phyloP scores from a whole-genome alignment of 2,888 invertebrate genomes.

The Cerastis rubricosa region DNA sequence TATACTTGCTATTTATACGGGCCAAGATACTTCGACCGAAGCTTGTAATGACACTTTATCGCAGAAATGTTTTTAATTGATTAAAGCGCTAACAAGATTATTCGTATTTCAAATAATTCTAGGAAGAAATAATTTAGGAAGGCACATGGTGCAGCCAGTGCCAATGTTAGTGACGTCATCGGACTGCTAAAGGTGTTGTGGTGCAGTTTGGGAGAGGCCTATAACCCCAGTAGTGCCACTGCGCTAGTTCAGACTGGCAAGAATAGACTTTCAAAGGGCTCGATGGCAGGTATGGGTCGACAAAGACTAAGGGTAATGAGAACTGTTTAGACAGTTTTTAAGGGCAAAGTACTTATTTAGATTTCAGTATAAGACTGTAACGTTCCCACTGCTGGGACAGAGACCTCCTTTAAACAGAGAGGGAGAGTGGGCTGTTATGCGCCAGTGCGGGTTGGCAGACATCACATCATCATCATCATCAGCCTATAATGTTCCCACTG shows the following conservation, averaged over 20 bases:
- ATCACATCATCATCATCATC: too few species aligned
- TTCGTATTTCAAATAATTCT: neutral
- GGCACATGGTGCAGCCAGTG: neutral
- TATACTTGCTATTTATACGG: neutral
- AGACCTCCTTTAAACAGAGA: too few species aligned
- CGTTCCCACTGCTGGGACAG: too few species aligned
- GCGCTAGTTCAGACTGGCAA: neutral
- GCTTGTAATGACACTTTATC: neutral
- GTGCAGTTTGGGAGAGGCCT: neutral
- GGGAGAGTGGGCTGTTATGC: too few species aligned
- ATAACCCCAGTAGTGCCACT: too few species aligned
- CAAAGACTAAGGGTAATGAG: neutral
- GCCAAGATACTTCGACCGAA: neutral
- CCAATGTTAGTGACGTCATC: neutral
- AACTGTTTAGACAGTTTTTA: neutral
- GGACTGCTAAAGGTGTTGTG: neutral
- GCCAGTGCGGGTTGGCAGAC: too few species aligned
- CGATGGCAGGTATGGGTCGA: neutral
- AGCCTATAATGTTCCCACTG: too few species aligned
- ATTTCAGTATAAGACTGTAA: neutral
- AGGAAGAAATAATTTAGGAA: too few species aligned
- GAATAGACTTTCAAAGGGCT: neutral
- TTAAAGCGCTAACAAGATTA: neutral
- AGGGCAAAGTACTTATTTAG: neutral
- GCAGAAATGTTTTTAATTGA: neutral